Conservation (phyloP, 1,140 invertebrate genomes). For the Aricia agestis region DNA sequence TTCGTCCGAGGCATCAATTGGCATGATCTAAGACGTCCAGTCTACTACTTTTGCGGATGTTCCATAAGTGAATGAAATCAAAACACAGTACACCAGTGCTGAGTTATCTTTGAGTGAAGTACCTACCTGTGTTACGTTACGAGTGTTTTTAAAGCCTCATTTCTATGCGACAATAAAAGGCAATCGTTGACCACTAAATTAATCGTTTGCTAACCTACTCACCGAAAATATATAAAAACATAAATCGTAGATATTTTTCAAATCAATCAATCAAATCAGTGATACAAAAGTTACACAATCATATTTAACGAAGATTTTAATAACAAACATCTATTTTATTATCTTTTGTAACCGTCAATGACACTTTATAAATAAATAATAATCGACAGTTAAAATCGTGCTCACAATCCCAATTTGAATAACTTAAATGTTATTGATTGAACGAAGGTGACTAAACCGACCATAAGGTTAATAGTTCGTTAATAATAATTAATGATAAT, state of each 20-base stretch:
- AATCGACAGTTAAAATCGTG: background rate
- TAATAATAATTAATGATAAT: too few relatives aligned
- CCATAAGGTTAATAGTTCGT: background rate
- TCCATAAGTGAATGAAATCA: too few relatives aligned
- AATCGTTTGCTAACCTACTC: too few relatives aligned
- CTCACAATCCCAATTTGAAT: background rate
- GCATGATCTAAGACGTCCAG: too few relatives aligned
- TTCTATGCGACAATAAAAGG: too few relatives aligned
- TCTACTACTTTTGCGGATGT: too few relatives aligned
- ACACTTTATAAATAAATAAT: constrained; percentile 1
- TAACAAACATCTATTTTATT: background rate
- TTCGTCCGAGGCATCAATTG: too few relatives aligned
- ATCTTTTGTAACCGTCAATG: background rate
- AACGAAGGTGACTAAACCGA: background rate
- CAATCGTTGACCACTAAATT: too few relatives aligned
- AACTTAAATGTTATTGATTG: background rate
- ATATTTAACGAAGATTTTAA: background rate
- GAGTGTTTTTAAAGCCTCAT: too few relatives aligned
- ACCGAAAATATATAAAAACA: background rate
- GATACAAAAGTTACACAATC: background rate
- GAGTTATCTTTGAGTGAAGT: too few relatives aligned
- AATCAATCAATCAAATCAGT: background rate
- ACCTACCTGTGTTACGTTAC: too few relatives aligned
- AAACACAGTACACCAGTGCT: too few relatives aligned
- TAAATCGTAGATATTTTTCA: background rate